Conservation (phyloP, 2,888 invertebrate genomes). For the Octonoba sinensis region DNA sequence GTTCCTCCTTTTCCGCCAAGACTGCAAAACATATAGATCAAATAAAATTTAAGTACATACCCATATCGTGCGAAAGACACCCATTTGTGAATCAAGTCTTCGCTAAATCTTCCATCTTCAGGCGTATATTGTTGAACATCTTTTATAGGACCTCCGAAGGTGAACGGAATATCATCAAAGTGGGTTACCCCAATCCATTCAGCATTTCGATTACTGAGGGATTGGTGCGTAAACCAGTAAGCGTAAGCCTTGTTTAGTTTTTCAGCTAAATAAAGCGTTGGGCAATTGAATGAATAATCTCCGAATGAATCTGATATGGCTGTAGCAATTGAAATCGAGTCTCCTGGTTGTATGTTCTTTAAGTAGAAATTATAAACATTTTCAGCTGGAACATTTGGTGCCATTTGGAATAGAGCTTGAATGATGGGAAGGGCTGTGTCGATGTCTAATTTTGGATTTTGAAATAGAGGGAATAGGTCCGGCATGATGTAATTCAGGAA, state of each 20-base stretch:
- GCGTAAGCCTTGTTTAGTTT: constrained; percentile 16
- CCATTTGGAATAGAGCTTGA: not conserved
- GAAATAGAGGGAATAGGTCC: constrained; percentile 22
- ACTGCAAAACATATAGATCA: not conserved
- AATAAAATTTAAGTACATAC: constrained; percentile 12
- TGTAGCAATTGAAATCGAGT: constrained; percentile 2
- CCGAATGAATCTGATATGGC: constrained; percentile 26
- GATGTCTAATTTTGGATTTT: not conserved
- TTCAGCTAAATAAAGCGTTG: constrained; percentile 34
- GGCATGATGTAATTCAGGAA: constrained; percentile 44
- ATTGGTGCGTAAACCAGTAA: constrained; percentile 46
- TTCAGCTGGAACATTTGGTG: not conserved
- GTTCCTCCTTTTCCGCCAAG: not conserved
- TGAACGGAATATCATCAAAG: constrained; percentile 42
- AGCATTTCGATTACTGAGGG: not conserved
- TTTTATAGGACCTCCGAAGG: constrained; percentile 39
- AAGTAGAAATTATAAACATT: constrained; percentile 25
- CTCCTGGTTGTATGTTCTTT: constrained; percentile 1
- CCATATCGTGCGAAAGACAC: constrained; percentile 34
- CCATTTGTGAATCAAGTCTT: constrained; percentile 38
- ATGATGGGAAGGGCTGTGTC: not conserved
- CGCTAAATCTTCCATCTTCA: constrained; percentile 45
- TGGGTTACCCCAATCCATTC: constrained; percentile 52
- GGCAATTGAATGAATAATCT: constrained; percentile 45
- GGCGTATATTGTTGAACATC: constrained; percentile 24